phyloP scores from a whole-genome alignment of 2,113 vertebrate genomes.

The Alexandromys fortis region DNA sequence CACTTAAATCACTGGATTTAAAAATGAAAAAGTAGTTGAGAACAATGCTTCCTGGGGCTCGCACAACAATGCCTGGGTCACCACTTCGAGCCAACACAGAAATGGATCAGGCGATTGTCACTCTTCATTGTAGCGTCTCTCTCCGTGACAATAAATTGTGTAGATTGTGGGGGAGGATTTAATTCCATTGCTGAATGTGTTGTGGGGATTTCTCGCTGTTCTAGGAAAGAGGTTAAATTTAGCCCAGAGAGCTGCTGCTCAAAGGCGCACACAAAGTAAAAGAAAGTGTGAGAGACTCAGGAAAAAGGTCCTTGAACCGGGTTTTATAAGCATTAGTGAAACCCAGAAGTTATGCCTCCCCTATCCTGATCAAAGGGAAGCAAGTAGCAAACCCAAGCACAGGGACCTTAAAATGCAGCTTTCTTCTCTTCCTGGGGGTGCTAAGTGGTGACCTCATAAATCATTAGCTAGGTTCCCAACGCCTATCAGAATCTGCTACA shows the following conservation, averaged over 20 bases:
- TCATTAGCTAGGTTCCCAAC: slow-evolving; percentile 83
- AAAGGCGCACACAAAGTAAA: slow-evolving; percentile 61
- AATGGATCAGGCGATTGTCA: slow-evolving; percentile 82
- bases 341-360: slow-evolving; percentile 58
- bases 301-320: slow-evolving; percentile 38
- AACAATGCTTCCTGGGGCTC: slow-evolving; percentile 81
- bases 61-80: slow-evolving; percentile 35
- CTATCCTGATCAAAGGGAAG: slow-evolving; percentile 76
- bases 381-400: slow-evolving; percentile 78
- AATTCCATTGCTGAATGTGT: slow-evolving; percentile 73
- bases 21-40: background rate
- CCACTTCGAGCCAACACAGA: slow-evolving; percentile 68
- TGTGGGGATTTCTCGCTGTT: slow-evolving; percentile 76
- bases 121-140: slow-evolving; percentile 74
- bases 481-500: slow-evolving; percentile 79
- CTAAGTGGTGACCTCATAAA: slow-evolving; percentile 85
- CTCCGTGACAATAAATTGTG: slow-evolving; percentile 81
- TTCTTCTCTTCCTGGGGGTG: slow-evolving; percentile 78
- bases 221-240: slow-evolving; percentile 68
- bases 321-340: slow-evolving; percentile 66
- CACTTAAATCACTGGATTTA: background rate
- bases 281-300: slow-evolving; percentile 67
- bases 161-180: slow-evolving; percentile 78
- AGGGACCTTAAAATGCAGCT: slow-evolving; percentile 73
- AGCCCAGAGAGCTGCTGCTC: slow-evolving; percentile 73